Conservation (phyloP, 2,797 vertebrate species). For the Fistularia tabacaria region DNA sequence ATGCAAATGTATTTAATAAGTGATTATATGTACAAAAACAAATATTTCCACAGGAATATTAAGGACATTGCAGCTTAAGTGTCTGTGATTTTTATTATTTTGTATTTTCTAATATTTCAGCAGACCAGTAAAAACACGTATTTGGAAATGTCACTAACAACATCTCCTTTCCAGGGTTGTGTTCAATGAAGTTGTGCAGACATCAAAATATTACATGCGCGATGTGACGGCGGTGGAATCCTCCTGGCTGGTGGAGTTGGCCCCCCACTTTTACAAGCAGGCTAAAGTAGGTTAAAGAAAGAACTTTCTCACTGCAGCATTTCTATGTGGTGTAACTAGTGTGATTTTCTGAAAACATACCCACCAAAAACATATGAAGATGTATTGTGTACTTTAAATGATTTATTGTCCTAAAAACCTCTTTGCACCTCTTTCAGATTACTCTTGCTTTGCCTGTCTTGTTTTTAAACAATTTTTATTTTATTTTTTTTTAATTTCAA, state of each 20-base stretch:
- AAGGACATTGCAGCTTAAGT: too few relatives aligned
- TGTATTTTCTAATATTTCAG: background rate
- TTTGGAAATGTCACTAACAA: background rate
- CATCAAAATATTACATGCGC: constrained; percentile 95
- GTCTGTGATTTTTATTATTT: background rate
- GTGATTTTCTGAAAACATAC: too few relatives aligned
- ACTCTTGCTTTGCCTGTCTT: too few relatives aligned
- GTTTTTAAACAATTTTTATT: too few relatives aligned
- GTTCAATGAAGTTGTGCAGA: constrained; percentile 96
- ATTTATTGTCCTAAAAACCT: too few relatives aligned
- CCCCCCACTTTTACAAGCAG: constrained; percentile 98
- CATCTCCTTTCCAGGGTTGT: constrained; percentile 80
- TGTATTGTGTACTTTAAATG: too few relatives aligned
- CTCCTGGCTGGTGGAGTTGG: constrained; percentile 92
- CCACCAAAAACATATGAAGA: too few relatives aligned
- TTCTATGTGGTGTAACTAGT: background rate
- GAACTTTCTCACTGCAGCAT: background rate
- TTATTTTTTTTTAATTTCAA: too few relatives aligned
- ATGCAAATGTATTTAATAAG: too few relatives aligned
- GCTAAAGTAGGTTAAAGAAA: constrained; percentile 82
- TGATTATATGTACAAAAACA: too few relatives aligned
- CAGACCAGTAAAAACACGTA: background rate
- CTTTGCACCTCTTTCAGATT: too few relatives aligned
- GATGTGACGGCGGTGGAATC: constrained; percentile 97
- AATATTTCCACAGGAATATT: too few relatives aligned